phyloP scores from a whole-genome alignment of 2,113 vertebrate genomes.

The Oxyruncus cristatus region DNA sequence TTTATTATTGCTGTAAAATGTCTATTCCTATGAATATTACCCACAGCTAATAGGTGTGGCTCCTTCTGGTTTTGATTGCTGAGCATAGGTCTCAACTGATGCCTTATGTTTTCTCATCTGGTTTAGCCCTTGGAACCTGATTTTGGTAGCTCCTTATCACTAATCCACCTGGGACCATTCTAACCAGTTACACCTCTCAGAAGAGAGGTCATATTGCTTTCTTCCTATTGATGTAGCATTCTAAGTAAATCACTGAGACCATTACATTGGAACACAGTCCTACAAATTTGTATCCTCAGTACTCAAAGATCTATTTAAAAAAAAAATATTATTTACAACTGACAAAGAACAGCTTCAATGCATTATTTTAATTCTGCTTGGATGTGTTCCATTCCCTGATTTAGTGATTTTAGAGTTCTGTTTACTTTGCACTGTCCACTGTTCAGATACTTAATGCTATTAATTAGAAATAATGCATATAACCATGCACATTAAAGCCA shows the following conservation, averaged over 20 bases:
- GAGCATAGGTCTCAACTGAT: neutral
- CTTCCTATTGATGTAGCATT: neutral
- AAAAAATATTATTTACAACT: neutral
- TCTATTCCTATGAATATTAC: neutral
- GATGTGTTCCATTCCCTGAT: slow-evolving; percentile 2
- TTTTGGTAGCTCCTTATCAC: neutral
- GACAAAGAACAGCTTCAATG: neutral
- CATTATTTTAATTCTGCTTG: neutral
- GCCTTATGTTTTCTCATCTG: neutral
- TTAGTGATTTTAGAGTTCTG: slow-evolving; percentile 24
- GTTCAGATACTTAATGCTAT: slow-evolving; percentile 50
- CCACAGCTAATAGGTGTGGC: neutral
- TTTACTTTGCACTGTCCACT: slow-evolving; percentile 29
- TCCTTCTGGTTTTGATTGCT: neutral
- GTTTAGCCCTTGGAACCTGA: neutral
- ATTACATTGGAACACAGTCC: neutral
- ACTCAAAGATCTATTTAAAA: neutral
- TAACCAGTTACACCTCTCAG: neutral
- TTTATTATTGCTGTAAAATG: neutral
- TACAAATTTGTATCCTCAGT: neutral
- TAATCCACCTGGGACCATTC: neutral
- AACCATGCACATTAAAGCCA: neutral
- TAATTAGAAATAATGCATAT: slow-evolving; percentile 56
- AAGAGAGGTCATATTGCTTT: neutral
- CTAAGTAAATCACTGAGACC: neutral